Evolutionary conservation across 2,113 vertebrate genomes (phyloP).

Genomic region (Ptilorrhoa leucosticta): DNA sequence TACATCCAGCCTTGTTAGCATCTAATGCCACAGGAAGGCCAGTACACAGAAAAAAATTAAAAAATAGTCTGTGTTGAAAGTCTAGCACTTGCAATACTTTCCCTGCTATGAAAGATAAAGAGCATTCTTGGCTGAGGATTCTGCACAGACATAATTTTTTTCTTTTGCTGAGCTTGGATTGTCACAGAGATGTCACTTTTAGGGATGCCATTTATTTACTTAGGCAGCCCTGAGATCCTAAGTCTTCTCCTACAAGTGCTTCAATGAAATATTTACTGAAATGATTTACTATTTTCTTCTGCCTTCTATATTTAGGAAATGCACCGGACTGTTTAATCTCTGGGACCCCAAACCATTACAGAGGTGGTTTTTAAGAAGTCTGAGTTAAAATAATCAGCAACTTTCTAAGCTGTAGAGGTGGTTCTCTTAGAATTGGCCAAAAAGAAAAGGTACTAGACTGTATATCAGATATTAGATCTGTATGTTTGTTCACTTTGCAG

Average conservation of each 20-base stretch:
- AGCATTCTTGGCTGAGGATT: background rate
- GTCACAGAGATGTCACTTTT: background rate
- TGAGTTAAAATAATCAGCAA: background rate
- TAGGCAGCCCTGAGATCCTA: background rate
- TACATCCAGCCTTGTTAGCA: background rate
- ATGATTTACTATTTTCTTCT: background rate
- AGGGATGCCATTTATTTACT: background rate
- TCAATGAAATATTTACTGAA: background rate
- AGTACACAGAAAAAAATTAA: background rate
- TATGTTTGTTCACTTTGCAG: conserved; percentile 67
- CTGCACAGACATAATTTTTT: background rate
- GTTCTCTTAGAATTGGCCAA: background rate
- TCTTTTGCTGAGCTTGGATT: background rate
- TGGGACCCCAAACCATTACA: background rate
- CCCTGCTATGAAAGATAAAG: background rate
- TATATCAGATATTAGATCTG: background rate
- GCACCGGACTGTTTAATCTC: background rate
- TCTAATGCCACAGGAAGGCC: background rate
- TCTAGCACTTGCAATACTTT: background rate
- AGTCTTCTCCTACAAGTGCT: background rate
- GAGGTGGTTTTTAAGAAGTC: background rate
- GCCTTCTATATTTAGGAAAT: background rate
- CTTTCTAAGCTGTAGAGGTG: background rate
- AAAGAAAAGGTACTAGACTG: background rate
- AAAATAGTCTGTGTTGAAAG: background rate